Conservation (phyloP, 2,113 vertebrate genomes). For the Epinephelus lanceolatus region DNA sequence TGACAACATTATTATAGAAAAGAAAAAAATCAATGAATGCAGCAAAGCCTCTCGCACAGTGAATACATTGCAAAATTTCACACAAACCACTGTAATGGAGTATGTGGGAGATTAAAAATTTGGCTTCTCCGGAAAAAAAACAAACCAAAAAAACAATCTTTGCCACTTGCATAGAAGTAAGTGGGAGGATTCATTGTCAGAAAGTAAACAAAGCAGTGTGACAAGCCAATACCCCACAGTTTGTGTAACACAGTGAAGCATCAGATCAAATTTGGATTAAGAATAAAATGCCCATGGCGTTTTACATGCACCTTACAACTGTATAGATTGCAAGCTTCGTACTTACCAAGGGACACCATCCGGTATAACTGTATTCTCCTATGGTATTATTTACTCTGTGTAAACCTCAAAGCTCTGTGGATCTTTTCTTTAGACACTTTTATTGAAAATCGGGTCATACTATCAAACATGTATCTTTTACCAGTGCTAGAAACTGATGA, state of each 20-base stretch:
- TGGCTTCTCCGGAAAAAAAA: constrained; percentile 32
- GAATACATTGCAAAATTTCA: constrained; percentile 31
- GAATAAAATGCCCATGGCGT: constrained; percentile 48
- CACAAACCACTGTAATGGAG: constrained; percentile 3
- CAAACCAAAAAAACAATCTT: constrained; percentile 21
- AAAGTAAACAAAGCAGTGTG: constrained; percentile 72
- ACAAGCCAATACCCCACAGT: constrained; percentile 57
- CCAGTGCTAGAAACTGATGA: not conserved
- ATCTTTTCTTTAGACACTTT: constrained; percentile 32
- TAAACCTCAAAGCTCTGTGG: constrained; percentile 30
- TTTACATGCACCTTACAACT: constrained; percentile 31
- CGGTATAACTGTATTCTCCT: constrained; percentile 28
- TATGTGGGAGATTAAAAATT: constrained; percentile 51
- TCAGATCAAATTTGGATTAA: constrained; percentile 74
- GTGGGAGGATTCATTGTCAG: constrained; percentile 74
- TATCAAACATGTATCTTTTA: constrained; percentile 3
- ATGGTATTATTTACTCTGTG: constrained; percentile 21
- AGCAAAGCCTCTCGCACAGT: constrained; percentile 29
- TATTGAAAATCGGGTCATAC: constrained; percentile 30
- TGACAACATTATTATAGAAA: constrained; percentile 46
- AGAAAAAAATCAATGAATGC: constrained; percentile 34
- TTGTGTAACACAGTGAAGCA: constrained; percentile 62
- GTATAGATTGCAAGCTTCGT: constrained; percentile 35
- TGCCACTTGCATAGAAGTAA: constrained; percentile 52
- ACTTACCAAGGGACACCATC: constrained; percentile 28